These are phyloP conservation scores for Paracentrotus lividus DNA, from an alignment of 53 echinoderm and acorn worm genomes.

Conservation along the genomic window DNA sequence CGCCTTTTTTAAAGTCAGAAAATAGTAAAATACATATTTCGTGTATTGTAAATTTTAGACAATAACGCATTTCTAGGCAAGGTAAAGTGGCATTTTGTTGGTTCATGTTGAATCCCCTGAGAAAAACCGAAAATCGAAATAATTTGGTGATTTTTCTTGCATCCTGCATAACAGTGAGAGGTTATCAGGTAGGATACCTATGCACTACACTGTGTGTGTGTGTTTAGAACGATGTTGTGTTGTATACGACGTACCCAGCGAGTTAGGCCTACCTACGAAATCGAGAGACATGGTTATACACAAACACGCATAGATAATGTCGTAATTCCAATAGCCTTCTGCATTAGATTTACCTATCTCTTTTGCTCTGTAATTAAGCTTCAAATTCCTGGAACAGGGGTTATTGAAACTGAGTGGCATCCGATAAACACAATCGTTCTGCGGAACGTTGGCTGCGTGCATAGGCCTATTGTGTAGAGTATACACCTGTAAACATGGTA, in stretches of 20 bases:
- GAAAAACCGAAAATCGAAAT: background rate
- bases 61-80: constrained; percentile 17
- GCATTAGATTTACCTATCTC: background rate
- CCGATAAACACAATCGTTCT: background rate
- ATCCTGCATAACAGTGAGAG: background rate
- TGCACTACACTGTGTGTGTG: background rate
- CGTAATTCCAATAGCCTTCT: background rate
- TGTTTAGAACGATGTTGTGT: background rate
- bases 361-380: background rate
- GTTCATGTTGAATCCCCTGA: background rate
- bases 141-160: background rate
- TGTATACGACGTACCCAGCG: too few relatives aligned
- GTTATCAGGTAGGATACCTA: background rate
- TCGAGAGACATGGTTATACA: background rate
- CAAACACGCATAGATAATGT: background rate
- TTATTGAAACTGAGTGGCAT: background rate
- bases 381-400: background rate
- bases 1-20: too few relatives aligned
- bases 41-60: too few relatives aligned
- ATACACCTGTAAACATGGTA: too few relatives aligned
- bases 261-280: too few relatives aligned
- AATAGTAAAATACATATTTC: too few relatives aligned
- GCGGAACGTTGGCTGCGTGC: background rate
- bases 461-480: too few relatives aligned
- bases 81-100: constrained; percentile 13